A percentile compares a stretch with the other conserved stretches of the same genome.
These are phyloP conservation scores for Diadophis punctatus DNA, from an alignment of 2,113 vertebrate species.

Conservation along the genomic window DNA sequence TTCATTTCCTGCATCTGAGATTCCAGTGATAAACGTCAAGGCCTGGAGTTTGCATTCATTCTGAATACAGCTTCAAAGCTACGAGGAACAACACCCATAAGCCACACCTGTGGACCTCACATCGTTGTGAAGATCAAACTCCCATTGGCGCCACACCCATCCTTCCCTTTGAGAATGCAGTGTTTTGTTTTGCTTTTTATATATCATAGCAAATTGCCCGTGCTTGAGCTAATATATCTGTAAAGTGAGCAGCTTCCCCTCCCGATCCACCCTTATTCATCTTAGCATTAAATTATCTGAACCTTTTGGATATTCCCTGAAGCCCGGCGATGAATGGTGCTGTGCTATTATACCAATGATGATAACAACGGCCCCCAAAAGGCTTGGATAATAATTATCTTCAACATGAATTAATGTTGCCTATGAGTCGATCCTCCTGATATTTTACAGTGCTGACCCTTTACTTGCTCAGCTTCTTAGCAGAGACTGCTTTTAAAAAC, in stretches of 20 bases:
- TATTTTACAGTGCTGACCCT: not conserved
- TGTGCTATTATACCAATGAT: conserved; percentile 3
- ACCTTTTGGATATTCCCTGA: not conserved
- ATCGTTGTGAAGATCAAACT: not conserved
- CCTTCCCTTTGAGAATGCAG: not conserved
- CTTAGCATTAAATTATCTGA: not conserved
- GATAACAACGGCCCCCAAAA: not conserved
- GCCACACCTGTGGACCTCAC: not conserved
- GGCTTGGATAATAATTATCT: conserved; percentile 4
- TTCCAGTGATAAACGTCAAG: not conserved
- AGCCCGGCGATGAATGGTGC: not conserved
- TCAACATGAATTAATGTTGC: conserved; percentile 5
- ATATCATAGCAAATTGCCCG: not conserved
- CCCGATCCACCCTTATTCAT: not conserved
- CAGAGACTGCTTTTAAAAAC: not conserved
- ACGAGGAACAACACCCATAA: not conserved
- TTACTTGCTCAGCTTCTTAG: not conserved
- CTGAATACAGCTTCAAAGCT: not conserved
- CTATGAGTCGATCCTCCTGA: not conserved
- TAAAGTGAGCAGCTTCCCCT: not conserved
- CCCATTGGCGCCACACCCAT: not conserved
- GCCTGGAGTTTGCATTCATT: not conserved
- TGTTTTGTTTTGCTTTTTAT: not conserved
- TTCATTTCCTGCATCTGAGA: not conserved
- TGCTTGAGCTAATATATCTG: not conserved